A percentile compares a stretch with the other conserved stretches of the same genome.
Evolutionary conservation across 1,140 invertebrate genomes (phyloP).

Genomic region (Camponotus vicinus): DNA sequence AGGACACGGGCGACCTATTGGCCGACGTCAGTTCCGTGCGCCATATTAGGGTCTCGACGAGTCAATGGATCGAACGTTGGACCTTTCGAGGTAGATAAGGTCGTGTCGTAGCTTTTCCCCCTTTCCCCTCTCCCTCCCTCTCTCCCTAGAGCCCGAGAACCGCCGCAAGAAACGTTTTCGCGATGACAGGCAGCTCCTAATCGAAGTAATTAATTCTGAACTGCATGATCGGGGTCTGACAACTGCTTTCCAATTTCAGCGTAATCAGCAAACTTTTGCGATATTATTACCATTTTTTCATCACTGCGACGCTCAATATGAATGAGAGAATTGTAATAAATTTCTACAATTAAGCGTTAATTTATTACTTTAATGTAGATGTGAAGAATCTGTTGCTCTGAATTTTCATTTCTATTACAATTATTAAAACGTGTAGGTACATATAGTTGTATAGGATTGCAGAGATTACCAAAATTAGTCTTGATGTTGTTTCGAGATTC

Average conservation of each 20-base stretch:
- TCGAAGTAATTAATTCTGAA: conserved; percentile 58
- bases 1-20: conserved; percentile 50
- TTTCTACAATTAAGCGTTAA: neutral
- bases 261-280: conserved; percentile 36
- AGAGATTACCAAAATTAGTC: no score
- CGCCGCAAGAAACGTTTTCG: conserved; percentile 45
- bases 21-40: conserved; percentile 58
- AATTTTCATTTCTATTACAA: neutral
- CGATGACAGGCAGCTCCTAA: conserved; percentile 55
- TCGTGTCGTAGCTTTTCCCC: conserved; percentile 47
- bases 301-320: neutral
- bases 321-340: neutral
- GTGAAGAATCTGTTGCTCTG: neutral
- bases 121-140: neutral
- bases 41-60: conserved; percentile 63
- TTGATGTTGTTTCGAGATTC: no score
- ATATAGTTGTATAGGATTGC: no score
- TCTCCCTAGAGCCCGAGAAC: neutral
- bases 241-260: conserved; percentile 29
- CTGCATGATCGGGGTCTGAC: conserved; percentile 40
- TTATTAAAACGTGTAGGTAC: no score
- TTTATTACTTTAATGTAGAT: neutral
- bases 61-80: conserved; percentile 60
- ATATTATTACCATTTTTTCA: conserved; percentile 27
- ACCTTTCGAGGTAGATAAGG: conserved; percentile 60